A percentile compares a stretch with the other conserved stretches of the same genome.
These are phyloP conservation scores for Sebastes diaconus DNA, from an alignment of 2,797 vertebrate genomes.

Conservation along the genomic window DNA sequence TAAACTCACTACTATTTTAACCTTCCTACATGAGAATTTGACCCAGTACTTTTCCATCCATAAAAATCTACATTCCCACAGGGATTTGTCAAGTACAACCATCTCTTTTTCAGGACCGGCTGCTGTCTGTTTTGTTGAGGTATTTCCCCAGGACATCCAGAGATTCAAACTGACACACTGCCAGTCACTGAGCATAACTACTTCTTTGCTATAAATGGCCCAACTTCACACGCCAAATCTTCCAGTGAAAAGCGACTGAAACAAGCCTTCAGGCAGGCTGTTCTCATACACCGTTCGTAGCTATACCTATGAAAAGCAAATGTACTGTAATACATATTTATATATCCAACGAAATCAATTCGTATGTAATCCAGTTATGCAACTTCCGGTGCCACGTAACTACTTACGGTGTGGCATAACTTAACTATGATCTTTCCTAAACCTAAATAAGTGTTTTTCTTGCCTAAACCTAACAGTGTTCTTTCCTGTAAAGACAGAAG, in stretches of 20 bases:
- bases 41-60: not conserved
- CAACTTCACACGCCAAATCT: not conserved
- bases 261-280: not conserved
- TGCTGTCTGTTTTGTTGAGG: not conserved
- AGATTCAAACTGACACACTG: not conserved
- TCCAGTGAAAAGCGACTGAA: not conserved
- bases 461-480: too few species aligned
- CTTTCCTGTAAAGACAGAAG: too few species aligned
- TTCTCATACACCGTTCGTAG: too few species aligned
- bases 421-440: too few species aligned
- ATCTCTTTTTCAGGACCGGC: rapidly evolving
- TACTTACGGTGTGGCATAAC: too few species aligned
- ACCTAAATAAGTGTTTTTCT: too few species aligned
- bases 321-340: rapidly evolving
- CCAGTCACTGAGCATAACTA: not conserved
- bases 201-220: too few species aligned
- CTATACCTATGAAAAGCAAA: too few species aligned
- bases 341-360: too few species aligned
- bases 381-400: too few species aligned
- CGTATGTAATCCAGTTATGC: too few species aligned
- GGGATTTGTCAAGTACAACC: not conserved
- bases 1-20: not conserved
- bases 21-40: not conserved
- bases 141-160: not conserved
- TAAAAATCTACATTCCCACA: not conserved